These are phyloP conservation scores for Orchesellides sinensis DNA, from an alignment of 2,888 invertebrate species.

Conservation along the genomic window DNA sequence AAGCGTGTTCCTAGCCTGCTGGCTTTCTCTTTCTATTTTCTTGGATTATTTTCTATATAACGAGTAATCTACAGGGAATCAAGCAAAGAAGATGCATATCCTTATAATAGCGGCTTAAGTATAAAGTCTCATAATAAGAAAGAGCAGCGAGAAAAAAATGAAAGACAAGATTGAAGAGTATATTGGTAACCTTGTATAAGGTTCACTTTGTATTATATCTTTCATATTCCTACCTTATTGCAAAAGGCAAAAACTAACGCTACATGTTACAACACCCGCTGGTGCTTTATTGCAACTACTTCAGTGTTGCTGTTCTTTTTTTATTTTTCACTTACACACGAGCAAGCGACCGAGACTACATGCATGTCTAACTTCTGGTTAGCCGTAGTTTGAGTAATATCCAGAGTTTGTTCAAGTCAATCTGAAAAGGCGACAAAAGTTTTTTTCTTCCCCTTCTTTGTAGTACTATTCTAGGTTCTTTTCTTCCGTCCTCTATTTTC, in stretches of 20 bases:
- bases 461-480: constrained; percentile 9
- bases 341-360: constrained; percentile 13
- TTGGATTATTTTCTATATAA: constrained; percentile 50
- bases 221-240: background rate
- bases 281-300: constrained; percentile 34
- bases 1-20: background rate
- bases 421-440: constrained; percentile 66
- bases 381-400: constrained; percentile 44
- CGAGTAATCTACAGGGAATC: constrained; percentile 52
- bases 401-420: constrained; percentile 62
- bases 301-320: constrained; percentile 1
- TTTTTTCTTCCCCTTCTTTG: constrained; percentile 33
- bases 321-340: constrained; percentile 58
- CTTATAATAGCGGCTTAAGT: constrained; percentile 51
- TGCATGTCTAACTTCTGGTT: background rate
- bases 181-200: too few relatives aligned
- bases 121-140: constrained; percentile 18
- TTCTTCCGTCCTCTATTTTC: constrained; percentile 35
- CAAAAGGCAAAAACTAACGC: constrained; percentile 7
- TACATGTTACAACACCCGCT: constrained; percentile 42
- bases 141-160: background rate
- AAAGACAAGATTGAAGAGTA: constrained; percentile 54
- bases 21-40: constrained; percentile 19
- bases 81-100: constrained; percentile 31
- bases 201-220: background rate